Conservation (phyloP, 2,113 vertebrate genomes). For the Pelecanus crispus region DNA sequence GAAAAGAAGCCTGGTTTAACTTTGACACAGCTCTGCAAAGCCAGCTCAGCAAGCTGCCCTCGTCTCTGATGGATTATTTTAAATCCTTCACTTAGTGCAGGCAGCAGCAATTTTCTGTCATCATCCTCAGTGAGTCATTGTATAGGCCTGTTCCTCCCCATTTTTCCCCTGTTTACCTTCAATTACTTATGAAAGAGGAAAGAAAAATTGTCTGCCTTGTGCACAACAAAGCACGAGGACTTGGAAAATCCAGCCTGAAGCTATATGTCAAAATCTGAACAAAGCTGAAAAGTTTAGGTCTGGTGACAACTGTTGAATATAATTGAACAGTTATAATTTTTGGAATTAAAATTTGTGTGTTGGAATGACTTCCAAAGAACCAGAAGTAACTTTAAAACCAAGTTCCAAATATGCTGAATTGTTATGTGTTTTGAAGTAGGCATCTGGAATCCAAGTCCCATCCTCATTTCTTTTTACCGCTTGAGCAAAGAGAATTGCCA, state of each 20-base stretch:
- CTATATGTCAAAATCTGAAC: neutral
- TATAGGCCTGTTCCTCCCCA: neutral
- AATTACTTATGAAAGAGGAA: conserved; percentile 39
- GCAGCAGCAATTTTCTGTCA: conserved; percentile 47
- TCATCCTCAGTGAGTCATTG: conserved; percentile 10
- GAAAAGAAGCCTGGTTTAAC: conserved; percentile 10
- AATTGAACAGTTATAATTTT: neutral
- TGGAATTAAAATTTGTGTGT: neutral
- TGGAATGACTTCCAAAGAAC: conserved; percentile 2
- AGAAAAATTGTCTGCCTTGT: conserved; percentile 12
- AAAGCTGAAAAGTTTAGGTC: neutral
- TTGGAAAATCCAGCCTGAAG: conserved; percentile 5
- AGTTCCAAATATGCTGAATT: neutral
- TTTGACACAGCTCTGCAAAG: conserved; percentile 23
- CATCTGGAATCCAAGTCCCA: neutral
- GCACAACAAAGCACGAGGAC: neutral
- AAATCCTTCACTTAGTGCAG: conserved; percentile 36
- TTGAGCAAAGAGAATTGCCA: conserved; percentile 8
- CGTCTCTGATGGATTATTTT: conserved; percentile 13
- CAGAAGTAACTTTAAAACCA: neutral
- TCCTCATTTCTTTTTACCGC: conserved; percentile 17
- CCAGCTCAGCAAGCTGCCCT: neutral
- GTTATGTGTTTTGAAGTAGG: neutral
- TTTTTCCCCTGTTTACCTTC: conserved; percentile 45
- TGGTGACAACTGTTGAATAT: neutral